Evolutionary conservation across 2,888 invertebrate genomes (phyloP), one percentile per base, ranked within the genome.

Genomic region (Protula sp.): DNA sequence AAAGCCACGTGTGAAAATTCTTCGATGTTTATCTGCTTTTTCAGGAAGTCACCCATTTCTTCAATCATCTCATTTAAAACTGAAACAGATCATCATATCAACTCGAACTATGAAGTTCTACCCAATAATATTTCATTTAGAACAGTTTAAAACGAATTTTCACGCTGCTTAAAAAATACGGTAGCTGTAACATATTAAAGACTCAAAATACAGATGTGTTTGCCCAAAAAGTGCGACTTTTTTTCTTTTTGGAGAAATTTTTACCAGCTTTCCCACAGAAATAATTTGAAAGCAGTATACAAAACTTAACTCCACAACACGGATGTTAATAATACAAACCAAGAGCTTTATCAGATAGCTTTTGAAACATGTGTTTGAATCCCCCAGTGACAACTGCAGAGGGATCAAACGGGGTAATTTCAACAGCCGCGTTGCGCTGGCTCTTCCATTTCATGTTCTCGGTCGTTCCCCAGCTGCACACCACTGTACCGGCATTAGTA

Each of bases 401-500:
- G n/a, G 54, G 27, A 27, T 60, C 61, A 47, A 30, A 57, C 30
- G 31, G 53, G 2, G 24, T 14, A 19, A 61, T 50, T 24, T 22
- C 24, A 5, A 48, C 47, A 2, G 51, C 30, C 5, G 28, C 30
- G 3, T 58, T 53, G 24, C 55, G 29, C 5, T 29, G 24, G n/a
- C 28, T 28, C 29, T 30, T 24, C 66, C 66, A 66, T 22, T 38
- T 45, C 27, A 59, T 52, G 22, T 53, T 47, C 52, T 71, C 66
- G 3, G 66, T 60, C 1, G 65, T 62, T 3, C 80, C 77, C 67
- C 69, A 70, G 47, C 65, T 77, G 66, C 53, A 85, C 27, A 88
- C 84, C 19, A 87, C 84, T 56, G 86, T 85, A 1, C 89, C 88
- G 48, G 86, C 84, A 71, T 86, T 86, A 31, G 79, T 81, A 27